Evolutionary conservation across 2,113 vertebrate species (phyloP), one percentile per base, ranked within the genome.

Genomic region (Centrocercus urophasianus): DNA sequence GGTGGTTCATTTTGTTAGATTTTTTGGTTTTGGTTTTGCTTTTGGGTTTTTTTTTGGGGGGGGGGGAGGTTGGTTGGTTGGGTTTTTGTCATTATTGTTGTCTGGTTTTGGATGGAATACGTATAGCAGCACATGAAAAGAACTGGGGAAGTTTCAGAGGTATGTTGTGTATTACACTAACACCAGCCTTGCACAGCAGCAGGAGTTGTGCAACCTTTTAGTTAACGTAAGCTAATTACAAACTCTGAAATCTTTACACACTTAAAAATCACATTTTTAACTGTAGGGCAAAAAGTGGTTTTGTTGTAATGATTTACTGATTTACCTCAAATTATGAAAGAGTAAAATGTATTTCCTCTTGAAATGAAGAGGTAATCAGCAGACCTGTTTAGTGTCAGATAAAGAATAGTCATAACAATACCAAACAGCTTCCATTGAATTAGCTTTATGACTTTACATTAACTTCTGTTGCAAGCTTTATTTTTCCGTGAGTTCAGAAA

Each of bases 241-340:
- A 91, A 89, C 20, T 52, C n/a, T 48, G 27, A 91, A 52, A 20
- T 54, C 75, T 89, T 81, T 76, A 90, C 81, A 96, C 66, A 60
- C 32, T 91, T 82, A 61, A 90, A 88, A 94, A 91, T 82, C 22
- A 61, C 42, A 4, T 43, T 74, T 89, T 63, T 34, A 96, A 96
- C 32, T 87, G 79, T 85, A 95, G 94, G 81, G 86, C 57, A 92
- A 59, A 87, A 93, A 34, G 45, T 66, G 59, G 69, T 85, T 93
- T 93, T 86, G 40, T 93, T 97, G 93, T 86, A 95, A 86, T 36
- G 61, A 76, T 95, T 93, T 93, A 91, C 59, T 91, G 78, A 95
- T 96, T 83, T 80, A 95, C 80, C 82, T 93, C 79, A 96, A 83
- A 63, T 78, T 92, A 77, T 52, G 77, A 95, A 86, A 60, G 75